Evolutionary conservation across 2,888 invertebrate species (phyloP), one percentile per base, ranked within the genome.

Genomic region (Nineta flava): DNA sequence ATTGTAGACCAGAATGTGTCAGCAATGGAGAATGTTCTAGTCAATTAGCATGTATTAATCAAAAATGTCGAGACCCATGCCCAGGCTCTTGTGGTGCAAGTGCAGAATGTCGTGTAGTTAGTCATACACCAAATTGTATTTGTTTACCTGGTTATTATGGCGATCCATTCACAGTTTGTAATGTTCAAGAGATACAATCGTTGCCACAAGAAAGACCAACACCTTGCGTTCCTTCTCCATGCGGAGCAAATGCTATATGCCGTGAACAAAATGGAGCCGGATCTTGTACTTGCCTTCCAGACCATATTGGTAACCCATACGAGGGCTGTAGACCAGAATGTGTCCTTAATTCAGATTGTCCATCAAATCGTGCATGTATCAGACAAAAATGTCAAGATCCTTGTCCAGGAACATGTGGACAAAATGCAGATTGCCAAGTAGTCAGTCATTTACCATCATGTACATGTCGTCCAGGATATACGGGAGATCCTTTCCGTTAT

Each of bases 1-100:
- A 82, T 57, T 87, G 87, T 59, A 74, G 80, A 55, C 86, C 86
- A 3, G 87, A 87, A 68, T 90, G 88, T 64, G 73, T 82, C 42
- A 79, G 79, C 55, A 87, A 85, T 61, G 76, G 78, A 7, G 86
- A 87, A 64, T 87, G 87, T 61, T 63, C 76, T 12, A 74, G 72
- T 55, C 72, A 77, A 55, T 68, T 77, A 53, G 83, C 86, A 4
- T 88, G 87, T 62, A 76, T 81, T 43, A 83, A 81, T 64, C 77
- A 81, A 60, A 85, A 83, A 69, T 87, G 87, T 63, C 68, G 69
- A 51, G 81, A 87, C 65, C 86, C 86, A 15, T 87, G 86, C 59
- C 71, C 75, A 26, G 77, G 76, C 32, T 70, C 79, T 4, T 87
- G 87, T 64, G 86, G 85, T 31, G 57, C 69, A 9, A 83, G 83